phyloP scores from a whole-genome alignment of 1,140 invertebrate genomes.

The Bombus sylvicola region DNA sequence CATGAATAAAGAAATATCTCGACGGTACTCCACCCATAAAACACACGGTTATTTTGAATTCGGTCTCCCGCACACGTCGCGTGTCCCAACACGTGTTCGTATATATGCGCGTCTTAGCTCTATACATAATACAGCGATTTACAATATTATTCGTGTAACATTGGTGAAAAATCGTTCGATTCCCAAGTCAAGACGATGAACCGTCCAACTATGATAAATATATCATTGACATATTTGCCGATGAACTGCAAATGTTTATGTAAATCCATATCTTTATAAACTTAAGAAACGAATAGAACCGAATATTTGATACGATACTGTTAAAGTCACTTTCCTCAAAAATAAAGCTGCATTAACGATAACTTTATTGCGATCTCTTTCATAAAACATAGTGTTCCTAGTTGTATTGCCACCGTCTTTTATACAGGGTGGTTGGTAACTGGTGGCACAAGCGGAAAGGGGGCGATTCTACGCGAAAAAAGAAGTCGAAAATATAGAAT shows the following conservation, averaged over 20 bases:
- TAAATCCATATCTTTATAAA: not conserved
- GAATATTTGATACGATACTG: not conserved
- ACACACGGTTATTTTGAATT: constrained; percentile 50
- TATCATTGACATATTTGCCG: not conserved
- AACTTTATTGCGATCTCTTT: too few species aligned
- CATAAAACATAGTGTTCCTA: too few species aligned
- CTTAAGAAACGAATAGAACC: not conserved
- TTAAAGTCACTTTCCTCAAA: too few species aligned
- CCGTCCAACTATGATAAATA: too few species aligned
- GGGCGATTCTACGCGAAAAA: too few species aligned
- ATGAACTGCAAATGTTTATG: too few species aligned
- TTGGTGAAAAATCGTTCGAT: not conserved
- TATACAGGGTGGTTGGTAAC: too few species aligned
- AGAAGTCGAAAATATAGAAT: too few species aligned
- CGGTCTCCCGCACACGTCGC: constrained; percentile 46
- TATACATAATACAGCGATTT: constrained; percentile 13
- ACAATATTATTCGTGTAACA: not conserved
- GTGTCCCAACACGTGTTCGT: constrained; percentile 39
- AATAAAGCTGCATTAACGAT: too few species aligned
- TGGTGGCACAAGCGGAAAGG: too few species aligned
- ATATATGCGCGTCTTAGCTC: not conserved
- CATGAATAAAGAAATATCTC: constrained; percentile 56
- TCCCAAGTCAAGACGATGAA: not conserved
- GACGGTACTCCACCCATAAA: constrained; percentile 40
- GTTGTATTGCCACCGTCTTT: too few species aligned